These are phyloP conservation scores for Melieria picta DNA, from an alignment of 2,888 invertebrate species.

Conservation along the genomic window DNA sequence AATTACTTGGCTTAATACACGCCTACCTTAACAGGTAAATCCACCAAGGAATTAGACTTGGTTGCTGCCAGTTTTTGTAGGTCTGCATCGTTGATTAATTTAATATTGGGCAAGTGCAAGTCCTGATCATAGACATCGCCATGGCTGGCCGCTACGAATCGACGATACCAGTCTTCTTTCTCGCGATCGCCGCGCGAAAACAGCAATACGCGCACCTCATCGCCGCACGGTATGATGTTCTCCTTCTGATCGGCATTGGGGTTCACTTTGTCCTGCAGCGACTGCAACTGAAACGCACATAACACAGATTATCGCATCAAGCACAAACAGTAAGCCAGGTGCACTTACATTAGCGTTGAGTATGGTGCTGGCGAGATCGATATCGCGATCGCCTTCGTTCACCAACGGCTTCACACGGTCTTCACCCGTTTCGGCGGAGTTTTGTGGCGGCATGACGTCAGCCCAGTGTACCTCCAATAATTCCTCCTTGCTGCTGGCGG, in stretches of 20 bases:
- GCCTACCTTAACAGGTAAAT: slow-evolving; percentile 37
- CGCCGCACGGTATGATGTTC: slow-evolving; percentile 62
- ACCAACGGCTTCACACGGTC: slow-evolving; percentile 40
- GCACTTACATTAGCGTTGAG: slow-evolving; percentile 59
- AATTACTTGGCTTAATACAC: no score
- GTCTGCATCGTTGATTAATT: slow-evolving; percentile 58
- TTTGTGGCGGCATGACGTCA: slow-evolving; percentile 19
- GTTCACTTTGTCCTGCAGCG: slow-evolving; percentile 54
- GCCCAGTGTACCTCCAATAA: slow-evolving; percentile 9
- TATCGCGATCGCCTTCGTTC: slow-evolving; percentile 42
- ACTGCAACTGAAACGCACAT: slow-evolving; percentile 51
- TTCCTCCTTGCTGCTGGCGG: slow-evolving; percentile 9
- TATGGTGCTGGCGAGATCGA: slow-evolving; percentile 60
- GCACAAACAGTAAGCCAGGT: neutral
- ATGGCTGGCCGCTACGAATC: slow-evolving; percentile 60
- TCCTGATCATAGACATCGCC: slow-evolving; percentile 61
- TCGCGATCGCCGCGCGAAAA: slow-evolving; percentile 64
- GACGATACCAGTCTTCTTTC: slow-evolving; percentile 66
- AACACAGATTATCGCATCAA: neutral
- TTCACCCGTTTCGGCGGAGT: slow-evolving; percentile 32
- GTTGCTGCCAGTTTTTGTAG: slow-evolving; percentile 57
- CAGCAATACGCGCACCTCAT: slow-evolving; percentile 61
- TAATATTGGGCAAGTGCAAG: slow-evolving; percentile 57
- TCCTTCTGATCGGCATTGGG: slow-evolving; percentile 52
- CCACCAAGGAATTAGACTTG: slow-evolving; percentile 52